Percentiles rank a stretch among this genome's conserved stretches.
phyloP scores from a whole-genome alignment of 2,797 vertebrate genomes.

The Leptoclinus maculatus region DNA sequence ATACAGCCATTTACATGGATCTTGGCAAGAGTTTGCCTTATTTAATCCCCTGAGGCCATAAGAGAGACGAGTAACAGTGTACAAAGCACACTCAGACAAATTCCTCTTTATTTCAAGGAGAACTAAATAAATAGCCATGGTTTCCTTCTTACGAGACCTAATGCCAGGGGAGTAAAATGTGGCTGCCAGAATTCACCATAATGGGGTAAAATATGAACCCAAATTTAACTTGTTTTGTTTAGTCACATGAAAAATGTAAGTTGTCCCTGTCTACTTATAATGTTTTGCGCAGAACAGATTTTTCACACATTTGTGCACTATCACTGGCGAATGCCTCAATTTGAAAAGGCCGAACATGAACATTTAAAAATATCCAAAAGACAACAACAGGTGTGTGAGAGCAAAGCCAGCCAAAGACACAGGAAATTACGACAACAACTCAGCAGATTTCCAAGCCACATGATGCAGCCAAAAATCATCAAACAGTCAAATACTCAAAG shows the following conservation, averaged over 20 bases:
- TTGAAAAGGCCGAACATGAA: constrained; percentile 16
- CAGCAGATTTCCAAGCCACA: constrained; percentile 54
- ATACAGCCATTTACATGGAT: constrained; percentile 63
- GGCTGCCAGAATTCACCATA: constrained; percentile 34
- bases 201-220: constrained; percentile 41
- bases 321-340: neutral
- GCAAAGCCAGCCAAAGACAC: constrained; percentile 36
- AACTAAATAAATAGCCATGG: constrained; percentile 64
- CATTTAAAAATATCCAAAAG: constrained; percentile 34
- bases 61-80: constrained; percentile 47
- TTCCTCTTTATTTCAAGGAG: constrained; percentile 65
- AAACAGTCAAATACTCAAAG: constrained; percentile 23
- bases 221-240: constrained; percentile 15
- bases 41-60: constrained; percentile 53
- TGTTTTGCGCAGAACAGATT: neutral
- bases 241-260: neutral
- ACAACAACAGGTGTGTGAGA: constrained; percentile 28
- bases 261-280: neutral
- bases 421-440: constrained; percentile 66
- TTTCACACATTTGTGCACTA: neutral
- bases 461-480: constrained; percentile 37
- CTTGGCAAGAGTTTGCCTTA: constrained; percentile 55
- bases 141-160: constrained; percentile 54
- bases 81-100: constrained; percentile 70
- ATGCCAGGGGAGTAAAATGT: constrained; percentile 57